A percentile compares a stretch with the other conserved stretches of the same genome.
Conservation (phyloP, 2,797 vertebrate species). For the Crenuchus spilurus region DNA sequence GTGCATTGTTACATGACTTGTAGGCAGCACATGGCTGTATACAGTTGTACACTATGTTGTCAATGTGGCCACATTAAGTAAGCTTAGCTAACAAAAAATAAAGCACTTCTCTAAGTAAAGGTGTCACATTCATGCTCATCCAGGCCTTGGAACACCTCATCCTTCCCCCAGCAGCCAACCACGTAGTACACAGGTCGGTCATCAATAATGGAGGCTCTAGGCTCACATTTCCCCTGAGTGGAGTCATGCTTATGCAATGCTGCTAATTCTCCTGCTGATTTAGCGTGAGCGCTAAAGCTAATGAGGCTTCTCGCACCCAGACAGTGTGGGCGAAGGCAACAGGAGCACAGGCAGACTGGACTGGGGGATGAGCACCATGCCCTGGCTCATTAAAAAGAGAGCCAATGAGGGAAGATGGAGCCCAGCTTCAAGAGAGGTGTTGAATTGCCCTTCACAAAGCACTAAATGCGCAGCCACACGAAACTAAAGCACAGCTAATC, state of each 20-base stretch:
- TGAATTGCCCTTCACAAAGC: conserved; percentile 50
- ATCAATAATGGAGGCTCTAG: conserved; percentile 60
- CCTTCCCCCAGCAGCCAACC: conserved; percentile 41
- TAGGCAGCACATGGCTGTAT: too few relatives aligned
- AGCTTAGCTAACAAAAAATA: conserved; percentile 3
- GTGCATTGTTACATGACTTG: too few relatives aligned
- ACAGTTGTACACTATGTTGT: background rate
- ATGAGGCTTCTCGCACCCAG: conserved; percentile 49
- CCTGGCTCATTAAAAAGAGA: conserved; percentile 43
- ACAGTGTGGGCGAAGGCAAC: conserved; percentile 48
- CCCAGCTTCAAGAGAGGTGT: conserved; percentile 44
- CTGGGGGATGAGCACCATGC: conserved; percentile 38
- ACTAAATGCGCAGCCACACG: conserved; percentile 36
- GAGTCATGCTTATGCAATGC: conserved; percentile 59
- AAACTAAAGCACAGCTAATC: conserved; percentile 47
- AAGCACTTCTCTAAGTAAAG: background rate
- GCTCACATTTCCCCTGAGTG: conserved; percentile 55
- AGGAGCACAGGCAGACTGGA: conserved; percentile 22
- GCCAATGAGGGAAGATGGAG: conserved; percentile 39
- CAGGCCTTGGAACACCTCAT: conserved; percentile 42
- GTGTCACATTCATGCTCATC: conserved; percentile 41
- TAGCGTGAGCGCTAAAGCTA: conserved; percentile 56
- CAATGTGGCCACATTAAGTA: background rate
- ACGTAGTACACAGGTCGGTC: conserved; percentile 38
- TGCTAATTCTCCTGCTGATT: conserved; percentile 55